phyloP scores from a whole-genome alignment of 2,888 invertebrate species.

The Drosophila antonietae region DNA sequence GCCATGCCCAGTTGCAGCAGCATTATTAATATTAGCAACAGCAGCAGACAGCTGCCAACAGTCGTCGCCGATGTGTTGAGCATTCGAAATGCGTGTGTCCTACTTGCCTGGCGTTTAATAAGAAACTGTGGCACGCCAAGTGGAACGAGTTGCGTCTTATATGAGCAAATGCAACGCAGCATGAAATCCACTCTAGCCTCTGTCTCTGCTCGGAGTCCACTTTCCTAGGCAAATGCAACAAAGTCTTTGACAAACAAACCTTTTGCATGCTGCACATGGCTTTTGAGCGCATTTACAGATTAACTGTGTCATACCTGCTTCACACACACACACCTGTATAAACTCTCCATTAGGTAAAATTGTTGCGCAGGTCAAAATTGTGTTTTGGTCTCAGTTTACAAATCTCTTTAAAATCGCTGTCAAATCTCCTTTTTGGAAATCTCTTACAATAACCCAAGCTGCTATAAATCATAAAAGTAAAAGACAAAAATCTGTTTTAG shows the following conservation, averaged over 20 bases:
- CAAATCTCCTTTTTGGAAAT: not conserved
- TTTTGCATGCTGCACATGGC: slow-evolving; percentile 44
- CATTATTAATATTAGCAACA: slow-evolving; percentile 29
- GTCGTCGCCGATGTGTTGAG: slow-evolving; percentile 24
- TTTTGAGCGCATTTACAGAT: slow-evolving; percentile 21
- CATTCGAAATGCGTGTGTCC: slow-evolving; percentile 39
- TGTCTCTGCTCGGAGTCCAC: not conserved
- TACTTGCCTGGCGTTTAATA: slow-evolving; percentile 42
- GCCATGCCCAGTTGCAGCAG: slow-evolving; percentile 27
- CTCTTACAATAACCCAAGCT: not conserved
- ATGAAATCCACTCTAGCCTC: not conserved
- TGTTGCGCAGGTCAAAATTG: slow-evolving; percentile 31
- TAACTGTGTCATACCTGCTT: slow-evolving; percentile 32
- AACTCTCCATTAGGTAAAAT: slow-evolving; percentile 31
- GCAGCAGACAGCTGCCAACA: slow-evolving; percentile 11
- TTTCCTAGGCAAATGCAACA: slow-evolving; percentile 9
- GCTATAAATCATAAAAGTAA: slow-evolving; percentile 15
- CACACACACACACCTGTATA: slow-evolving; percentile 4
- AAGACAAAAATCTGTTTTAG: not conserved
- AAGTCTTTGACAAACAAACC: slow-evolving; percentile 41
- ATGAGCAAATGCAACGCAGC: slow-evolving; percentile 30
- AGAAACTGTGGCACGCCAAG: slow-evolving; percentile 69
- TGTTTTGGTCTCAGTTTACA: slow-evolving; percentile 3
- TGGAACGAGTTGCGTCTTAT: slow-evolving; percentile 53
- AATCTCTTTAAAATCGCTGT: not conserved